phyloP scores from a whole-genome alignment of 1,140 invertebrate species.

The Megalonaias nervosa region DNA sequence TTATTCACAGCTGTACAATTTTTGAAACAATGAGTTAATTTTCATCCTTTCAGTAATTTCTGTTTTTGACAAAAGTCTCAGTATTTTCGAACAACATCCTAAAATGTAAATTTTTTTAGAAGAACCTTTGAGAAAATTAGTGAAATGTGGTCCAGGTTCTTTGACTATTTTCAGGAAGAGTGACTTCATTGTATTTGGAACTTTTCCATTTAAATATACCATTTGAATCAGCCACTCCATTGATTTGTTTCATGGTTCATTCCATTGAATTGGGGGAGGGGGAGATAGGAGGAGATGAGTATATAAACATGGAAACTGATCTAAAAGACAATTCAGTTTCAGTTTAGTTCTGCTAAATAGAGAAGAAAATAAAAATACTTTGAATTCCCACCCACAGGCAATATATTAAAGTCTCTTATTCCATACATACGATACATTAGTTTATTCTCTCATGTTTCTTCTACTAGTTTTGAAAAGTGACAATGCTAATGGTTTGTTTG shows the following conservation, averaged over 20 bases:
- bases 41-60: too few species aligned
- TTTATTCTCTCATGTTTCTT: conserved; percentile 23
- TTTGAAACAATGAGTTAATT: too few species aligned
- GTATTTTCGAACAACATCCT: too few species aligned
- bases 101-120: too few species aligned
- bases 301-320: neutral
- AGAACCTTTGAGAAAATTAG: too few species aligned
- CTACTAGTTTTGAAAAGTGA: conserved; percentile 69
- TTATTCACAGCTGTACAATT: too few species aligned
- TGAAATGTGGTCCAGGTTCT: too few species aligned
- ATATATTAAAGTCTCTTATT: neutral
- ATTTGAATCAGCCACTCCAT: too few species aligned
- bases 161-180: too few species aligned
- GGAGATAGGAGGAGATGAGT: neutral
- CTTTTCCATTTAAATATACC: too few species aligned
- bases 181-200: too few species aligned
- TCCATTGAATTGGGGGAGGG: neutral
- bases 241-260: neutral
- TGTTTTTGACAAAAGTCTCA: too few species aligned
- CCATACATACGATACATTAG: neutral
- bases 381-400: neutral
- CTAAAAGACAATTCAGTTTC: neutral
- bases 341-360: neutral
- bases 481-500: conserved; percentile 69
- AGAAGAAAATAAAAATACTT: neutral